Evolutionary conservation across 2,888 invertebrate species (phyloP), one percentile per base, ranked within the genome.

Genomic region (Meganola albula): DNA sequence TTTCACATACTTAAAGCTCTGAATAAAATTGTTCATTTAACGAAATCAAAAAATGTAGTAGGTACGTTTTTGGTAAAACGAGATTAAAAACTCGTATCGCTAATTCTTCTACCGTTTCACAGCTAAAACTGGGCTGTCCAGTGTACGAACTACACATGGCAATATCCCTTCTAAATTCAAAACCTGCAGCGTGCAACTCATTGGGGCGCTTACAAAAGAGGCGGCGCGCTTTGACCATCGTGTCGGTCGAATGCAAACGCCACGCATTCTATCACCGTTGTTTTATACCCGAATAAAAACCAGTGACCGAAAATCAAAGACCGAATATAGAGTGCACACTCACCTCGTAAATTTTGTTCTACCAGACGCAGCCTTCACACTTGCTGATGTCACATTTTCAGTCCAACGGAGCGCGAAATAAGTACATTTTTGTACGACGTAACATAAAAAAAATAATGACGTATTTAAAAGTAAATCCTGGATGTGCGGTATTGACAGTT

Each of bases 381-480:
- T 64, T 39, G 73, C 77, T 75, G 78, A 82, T 78, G 82, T 82
- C 85, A 84, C 82, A 80, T 85, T 84, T 77, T 80, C 85, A 79
- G 80, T 64, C 62, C 85, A 85, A 48, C 77, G 85, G 83, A 85
- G 84, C 85, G 84, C 67, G 77, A 82, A 84, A 85, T 85, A 85
- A 84, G 84, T 82, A 85, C 84, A 84, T 84, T 78, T 54, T 84
- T 84, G 78, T 79, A 83, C 80, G 78, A 78, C 74, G 63, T 75
- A 74, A n/a, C n/a, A n/a, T n/a, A n/a, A n/a, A n/a, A n/a, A n/a
- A n/a, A n/a, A n/a, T n/a, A n/a, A n/a, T n/a, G n/a, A n/a, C n/a
- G n/a, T n/a, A 79, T 79, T 78, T 78, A 74, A 79, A 77, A 75
- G 76, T 74, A 76, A 77, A 73, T 74, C 73, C 66, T 53, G 48